These are phyloP conservation scores for Drosophila nr. fundita DNA, from an alignment of 2,888 invertebrate genomes.

Conservation along the genomic window DNA sequence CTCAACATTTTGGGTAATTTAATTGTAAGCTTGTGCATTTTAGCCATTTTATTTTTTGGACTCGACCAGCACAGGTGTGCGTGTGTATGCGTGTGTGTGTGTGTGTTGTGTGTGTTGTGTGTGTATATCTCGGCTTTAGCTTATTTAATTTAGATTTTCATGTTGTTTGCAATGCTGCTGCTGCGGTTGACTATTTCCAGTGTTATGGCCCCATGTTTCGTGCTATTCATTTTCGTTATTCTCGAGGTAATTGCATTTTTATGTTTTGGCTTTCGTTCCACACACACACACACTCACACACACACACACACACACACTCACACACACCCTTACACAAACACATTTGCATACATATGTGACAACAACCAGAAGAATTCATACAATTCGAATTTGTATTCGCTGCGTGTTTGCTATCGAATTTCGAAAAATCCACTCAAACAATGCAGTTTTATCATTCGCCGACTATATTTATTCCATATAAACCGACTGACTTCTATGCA, in stretches of 20 bases:
- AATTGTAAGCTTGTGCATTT: constrained; percentile 79
- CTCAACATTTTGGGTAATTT: constrained; percentile 65
- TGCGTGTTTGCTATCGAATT: constrained; percentile 25
- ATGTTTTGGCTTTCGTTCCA: constrained; percentile 58
- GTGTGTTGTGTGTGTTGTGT: constrained; percentile 6
- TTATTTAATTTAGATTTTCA: constrained; percentile 71
- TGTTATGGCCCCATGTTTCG: constrained; percentile 42
- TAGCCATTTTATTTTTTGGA: constrained; percentile 59
- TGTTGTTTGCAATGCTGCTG: constrained; percentile 42
- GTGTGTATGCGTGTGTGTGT: constrained; percentile 8
- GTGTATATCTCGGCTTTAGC: constrained; percentile 21
- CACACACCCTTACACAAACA: constrained; percentile 1
- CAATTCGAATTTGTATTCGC: constrained; percentile 9
- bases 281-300: neutral
- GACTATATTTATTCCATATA: constrained; percentile 2
- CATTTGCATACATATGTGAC: constrained; percentile 36
- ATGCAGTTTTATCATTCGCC: constrained; percentile 26
- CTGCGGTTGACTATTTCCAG: constrained; percentile 64
- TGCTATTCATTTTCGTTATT: constrained; percentile 61
- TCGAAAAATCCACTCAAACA: constrained; percentile 21
- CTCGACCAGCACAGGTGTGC: constrained; percentile 21
- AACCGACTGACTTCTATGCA: constrained; percentile 1
- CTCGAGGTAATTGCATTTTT: constrained; percentile 75
- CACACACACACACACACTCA: neutral
- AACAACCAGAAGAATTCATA: constrained; percentile 12